A percentile compares a stretch with the other conserved stretches of the same genome.
These are phyloP conservation scores for Seriola quinqueradiata DNA, from an alignment of 2,113 vertebrate species.

Conservation along the genomic window DNA sequence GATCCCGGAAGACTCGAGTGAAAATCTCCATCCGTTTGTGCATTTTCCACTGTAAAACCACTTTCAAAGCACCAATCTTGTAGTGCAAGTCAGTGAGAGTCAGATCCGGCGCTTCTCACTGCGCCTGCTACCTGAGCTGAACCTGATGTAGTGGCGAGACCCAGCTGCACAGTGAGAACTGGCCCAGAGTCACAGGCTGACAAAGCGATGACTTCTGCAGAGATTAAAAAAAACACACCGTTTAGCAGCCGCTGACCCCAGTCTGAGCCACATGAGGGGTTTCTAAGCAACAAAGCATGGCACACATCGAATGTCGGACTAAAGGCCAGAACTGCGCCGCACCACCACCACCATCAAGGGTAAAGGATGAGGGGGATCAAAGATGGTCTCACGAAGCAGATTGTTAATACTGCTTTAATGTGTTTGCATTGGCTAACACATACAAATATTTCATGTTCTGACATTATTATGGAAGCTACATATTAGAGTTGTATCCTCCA, in stretches of 20 bases:
- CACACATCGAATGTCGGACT: constrained; percentile 20
- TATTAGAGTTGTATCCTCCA: constrained; percentile 22
- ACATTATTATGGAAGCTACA: constrained; percentile 58
- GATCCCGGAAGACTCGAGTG: background rate
- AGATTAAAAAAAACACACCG: constrained; percentile 37
- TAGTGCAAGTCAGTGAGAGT: constrained; percentile 10
- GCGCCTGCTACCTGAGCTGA: constrained; percentile 39
- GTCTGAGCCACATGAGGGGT: constrained; percentile 51
- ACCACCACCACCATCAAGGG: constrained; percentile 16
- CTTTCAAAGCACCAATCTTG: background rate
- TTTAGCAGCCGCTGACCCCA: constrained; percentile 56
- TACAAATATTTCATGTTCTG: constrained; percentile 38
- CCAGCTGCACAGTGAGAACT: constrained; percentile 36
- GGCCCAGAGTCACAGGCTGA: constrained; percentile 55
- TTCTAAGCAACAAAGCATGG: constrained; percentile 65
- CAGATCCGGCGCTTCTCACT: background rate
- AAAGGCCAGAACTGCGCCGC: constrained; percentile 11
- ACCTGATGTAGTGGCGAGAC: constrained; percentile 54
- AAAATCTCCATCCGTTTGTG: background rate
- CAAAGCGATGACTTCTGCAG: constrained; percentile 42
- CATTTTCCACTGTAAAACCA: background rate
- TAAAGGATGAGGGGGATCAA: constrained; percentile 16
- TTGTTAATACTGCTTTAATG: constrained; percentile 21
- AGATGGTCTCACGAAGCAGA: background rate
- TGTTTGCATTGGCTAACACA: constrained; percentile 44